Evolutionary conservation across 1,140 invertebrate genomes (phyloP).

Genomic region (Drosophila obscura): DNA sequence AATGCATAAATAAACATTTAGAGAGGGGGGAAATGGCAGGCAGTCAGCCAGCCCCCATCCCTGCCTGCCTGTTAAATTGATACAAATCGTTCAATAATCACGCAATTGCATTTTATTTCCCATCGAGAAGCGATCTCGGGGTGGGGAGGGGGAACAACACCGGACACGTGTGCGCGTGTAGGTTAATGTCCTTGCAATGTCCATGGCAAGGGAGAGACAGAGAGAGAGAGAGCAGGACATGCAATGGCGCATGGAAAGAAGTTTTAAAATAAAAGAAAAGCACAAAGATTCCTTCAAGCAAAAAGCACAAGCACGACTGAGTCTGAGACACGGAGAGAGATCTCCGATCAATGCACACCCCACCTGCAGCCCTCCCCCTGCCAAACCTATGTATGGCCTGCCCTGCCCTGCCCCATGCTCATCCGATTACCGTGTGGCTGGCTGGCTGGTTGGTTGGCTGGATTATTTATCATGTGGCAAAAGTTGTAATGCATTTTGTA

Average conservation of each 20-base stretch:
- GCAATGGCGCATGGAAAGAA: conserved; percentile 1
- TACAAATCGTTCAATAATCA: conserved; percentile 83
- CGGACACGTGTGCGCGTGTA: conserved; percentile 25
- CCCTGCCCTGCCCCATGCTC: background rate
- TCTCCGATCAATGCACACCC: no score
- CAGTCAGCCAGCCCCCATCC: no score
- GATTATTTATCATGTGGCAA: conserved; percentile 76
- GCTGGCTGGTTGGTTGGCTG: no score
- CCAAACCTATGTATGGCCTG: no score
- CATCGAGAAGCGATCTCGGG: background rate
- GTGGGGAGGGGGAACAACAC: background rate
- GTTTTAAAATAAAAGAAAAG: background rate
- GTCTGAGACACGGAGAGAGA: background rate
- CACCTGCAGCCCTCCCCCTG: no score
- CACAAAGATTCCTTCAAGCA: background rate
- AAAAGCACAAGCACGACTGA: no score
- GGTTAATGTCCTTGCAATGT: conserved; percentile 25
- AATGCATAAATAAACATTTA: conserved; percentile 73
- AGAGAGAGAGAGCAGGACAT: background rate
- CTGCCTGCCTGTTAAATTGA: conserved; percentile 57
- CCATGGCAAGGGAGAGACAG: background rate
- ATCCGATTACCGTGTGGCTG: conserved; percentile 40
- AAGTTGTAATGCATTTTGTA: conserved; percentile 81
- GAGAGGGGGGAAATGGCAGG: background rate
- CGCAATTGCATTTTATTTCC: conserved; percentile 75